phyloP scores from a whole-genome alignment of 2,888 invertebrate species.

The Volucella inflata region DNA sequence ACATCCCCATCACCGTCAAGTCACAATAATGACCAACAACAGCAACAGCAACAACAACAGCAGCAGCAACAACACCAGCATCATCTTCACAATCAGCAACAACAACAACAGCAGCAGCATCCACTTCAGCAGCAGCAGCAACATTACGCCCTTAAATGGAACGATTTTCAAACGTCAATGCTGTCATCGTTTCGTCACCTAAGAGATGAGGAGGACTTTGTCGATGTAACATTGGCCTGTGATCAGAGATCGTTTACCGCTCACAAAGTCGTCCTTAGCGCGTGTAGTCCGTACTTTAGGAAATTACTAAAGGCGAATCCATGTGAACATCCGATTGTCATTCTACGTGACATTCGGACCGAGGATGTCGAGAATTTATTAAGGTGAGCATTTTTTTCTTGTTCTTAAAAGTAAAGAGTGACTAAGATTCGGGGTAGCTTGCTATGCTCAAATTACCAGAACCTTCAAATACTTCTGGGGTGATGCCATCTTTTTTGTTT shows the following conservation, averaged over 20 bases:
- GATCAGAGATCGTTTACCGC: constrained; percentile 95
- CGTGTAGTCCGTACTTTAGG: constrained; percentile 96
- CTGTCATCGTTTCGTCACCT: constrained; percentile 94
- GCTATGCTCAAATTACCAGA: no score
- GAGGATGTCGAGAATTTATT: constrained; percentile 94
- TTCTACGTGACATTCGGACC: constrained; percentile 92
- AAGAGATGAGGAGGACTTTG: constrained; percentile 95
- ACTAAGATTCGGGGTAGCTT: no score
- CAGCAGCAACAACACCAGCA: constrained; percentile 70
- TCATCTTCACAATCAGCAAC: constrained; percentile 83
- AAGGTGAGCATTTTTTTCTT: constrained; percentile 84
- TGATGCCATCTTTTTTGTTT: no score
- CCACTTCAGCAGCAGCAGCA: constrained; percentile 87
- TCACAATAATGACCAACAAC: constrained; percentile 66
- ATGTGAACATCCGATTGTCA: constrained; percentile 95
- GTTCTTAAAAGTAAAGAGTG: not conserved
- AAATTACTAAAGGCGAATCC: constrained; percentile 94
- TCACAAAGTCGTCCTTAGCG: constrained; percentile 95
- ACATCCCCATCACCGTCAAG: constrained; percentile 84
- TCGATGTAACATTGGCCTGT: constrained; percentile 96
- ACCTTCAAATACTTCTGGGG: no score
- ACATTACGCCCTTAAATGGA: constrained; percentile 97
- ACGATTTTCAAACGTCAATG: constrained; percentile 96
- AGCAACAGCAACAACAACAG: constrained; percentile 57
- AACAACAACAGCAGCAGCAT: constrained; percentile 82